Evolutionary conservation across 2,888 invertebrate genomes (phyloP), one percentile per base, ranked within the genome.

Genomic region (Zygothrica quintamaculata): DNA sequence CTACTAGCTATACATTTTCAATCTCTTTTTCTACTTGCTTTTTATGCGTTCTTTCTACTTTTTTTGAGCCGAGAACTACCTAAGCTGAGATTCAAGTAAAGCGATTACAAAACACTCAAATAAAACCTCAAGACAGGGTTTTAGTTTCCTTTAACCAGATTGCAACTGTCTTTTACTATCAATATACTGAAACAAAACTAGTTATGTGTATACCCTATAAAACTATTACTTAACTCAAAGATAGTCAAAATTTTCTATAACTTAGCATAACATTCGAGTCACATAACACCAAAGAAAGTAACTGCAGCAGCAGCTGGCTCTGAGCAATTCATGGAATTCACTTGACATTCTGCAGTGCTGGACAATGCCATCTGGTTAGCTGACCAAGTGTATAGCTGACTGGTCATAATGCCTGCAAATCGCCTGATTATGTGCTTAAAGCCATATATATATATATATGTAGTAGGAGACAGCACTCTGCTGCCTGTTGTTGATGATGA

Each of bases 351-450:
- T 53, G 71, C 50, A 65, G 13, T 26, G 9, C 25, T 13, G 16
- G 7, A 26, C 33, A 22, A 33, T 5, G 39, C 47, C 62, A 48
- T 40, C 52, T 62, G 67, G 36, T 47, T 18, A 34, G 40, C 48
- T 29, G 46, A 25, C 44, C 33, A 18, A 31, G 33, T 39, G 29
- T 36, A 36, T 15, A 25, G 53, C 46, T 64, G 59, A 36, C 46
- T 55, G 52, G 42, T 40, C 69, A 74, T 72, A 84, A 85, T 84
- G 84, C 84, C 74, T 72, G 79, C 80, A 85, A 85, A 85, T 85
- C 76, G 84, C 50, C 81, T 73, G 84, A 85, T 85, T 85, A 85
- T 77, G 69, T 75, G 72, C 78, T 72, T 62, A 68, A 66, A 55
- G 69, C 60, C 61, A 42, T 57, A 58, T 57, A 71, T 71, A n/a